These are phyloP conservation scores for Lethenteron reissneri DNA, from an alignment of 2,113 vertebrate species.

Conservation along the genomic window DNA sequence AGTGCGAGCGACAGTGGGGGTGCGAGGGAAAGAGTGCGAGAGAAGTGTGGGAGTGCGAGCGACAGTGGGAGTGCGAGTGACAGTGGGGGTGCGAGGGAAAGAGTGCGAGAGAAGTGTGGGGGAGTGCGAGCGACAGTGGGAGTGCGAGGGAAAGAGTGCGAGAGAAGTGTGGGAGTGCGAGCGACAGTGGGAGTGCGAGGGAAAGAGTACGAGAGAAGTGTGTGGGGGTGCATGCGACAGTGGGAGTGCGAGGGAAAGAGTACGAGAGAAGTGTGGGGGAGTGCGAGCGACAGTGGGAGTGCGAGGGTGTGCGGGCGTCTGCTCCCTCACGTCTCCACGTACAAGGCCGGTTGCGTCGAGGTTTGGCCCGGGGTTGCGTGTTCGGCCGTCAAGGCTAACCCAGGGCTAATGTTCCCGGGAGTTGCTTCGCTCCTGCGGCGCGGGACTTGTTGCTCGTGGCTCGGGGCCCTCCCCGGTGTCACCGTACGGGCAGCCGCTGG, in stretches of 20 bases:
- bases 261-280: neutral
- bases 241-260: neutral
- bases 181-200: neutral
- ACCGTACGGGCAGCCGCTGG: too few relatives aligned
- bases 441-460: too few relatives aligned
- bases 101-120: too few relatives aligned
- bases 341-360: too few relatives aligned
- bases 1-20: neutral
- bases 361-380: too few relatives aligned
- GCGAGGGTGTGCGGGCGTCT: neutral
- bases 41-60: neutral
- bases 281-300: neutral
- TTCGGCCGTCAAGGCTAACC: too few relatives aligned
- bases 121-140: neutral
- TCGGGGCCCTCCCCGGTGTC: too few relatives aligned
- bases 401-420: too few relatives aligned
- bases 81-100: too few relatives aligned
- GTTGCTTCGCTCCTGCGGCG: too few relatives aligned
- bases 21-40: neutral
- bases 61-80: too few relatives aligned
- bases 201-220: neutral
- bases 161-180: neutral
- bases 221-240: neutral
- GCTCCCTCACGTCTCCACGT: neutral
- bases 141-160: neutral